Base-by-base conservation (phyloP, 2,797 vertebrate species). In the Sebastes reedi region DNA sequence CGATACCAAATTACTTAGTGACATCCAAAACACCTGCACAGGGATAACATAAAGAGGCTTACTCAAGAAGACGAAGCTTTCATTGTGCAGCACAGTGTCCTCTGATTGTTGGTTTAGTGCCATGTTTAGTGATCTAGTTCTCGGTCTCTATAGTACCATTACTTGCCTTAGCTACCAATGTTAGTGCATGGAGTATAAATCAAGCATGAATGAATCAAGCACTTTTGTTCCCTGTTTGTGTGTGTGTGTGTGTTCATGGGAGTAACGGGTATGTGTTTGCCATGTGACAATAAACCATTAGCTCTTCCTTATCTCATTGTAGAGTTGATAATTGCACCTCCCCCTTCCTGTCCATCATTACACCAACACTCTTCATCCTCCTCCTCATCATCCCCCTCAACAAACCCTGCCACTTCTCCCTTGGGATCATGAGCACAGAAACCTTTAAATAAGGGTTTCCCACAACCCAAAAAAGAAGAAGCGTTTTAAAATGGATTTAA, bases 361-460 rank as follows among this genome's bases (percentile, higher is more conserved):
- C 3, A 4, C 56, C 54, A 50, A 20, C 8, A 11, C 68, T 79
- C 29, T 13, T 50, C 67, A 34, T 50, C 32, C 25, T 72, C 56
- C 39, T 42, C 29, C 6, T 56, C 52, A 3, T 74, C 67, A 8
- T 58, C 64, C 29, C 50, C 54, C 34, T 64, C 25, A 22, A 6
- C 9, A 71, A 50, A 18, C 22, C 7, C 30, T 25, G 46, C 58
- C 46, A 66, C 61, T 61, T 59, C 62, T 69, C 72, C 54, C 56
- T 69, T 1, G 1, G 42, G 67, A 60, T 81, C 1, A 16, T 16
- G 58, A 69, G 34, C 50, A 50, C n/a, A 77, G 52, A 74, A 65
- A 29, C 50, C 75, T 88, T 59, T 70, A 30, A 71, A 61, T n/a
- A 39, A 14, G 71, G 32, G 60, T 86, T 89, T 89, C 89, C 67